A percentile compares a stretch with the other conserved stretches of the same genome.
These are phyloP conservation scores for Cantharis flavilabris DNA, from an alignment of 2,888 invertebrate genomes.

Conservation along the genomic window DNA sequence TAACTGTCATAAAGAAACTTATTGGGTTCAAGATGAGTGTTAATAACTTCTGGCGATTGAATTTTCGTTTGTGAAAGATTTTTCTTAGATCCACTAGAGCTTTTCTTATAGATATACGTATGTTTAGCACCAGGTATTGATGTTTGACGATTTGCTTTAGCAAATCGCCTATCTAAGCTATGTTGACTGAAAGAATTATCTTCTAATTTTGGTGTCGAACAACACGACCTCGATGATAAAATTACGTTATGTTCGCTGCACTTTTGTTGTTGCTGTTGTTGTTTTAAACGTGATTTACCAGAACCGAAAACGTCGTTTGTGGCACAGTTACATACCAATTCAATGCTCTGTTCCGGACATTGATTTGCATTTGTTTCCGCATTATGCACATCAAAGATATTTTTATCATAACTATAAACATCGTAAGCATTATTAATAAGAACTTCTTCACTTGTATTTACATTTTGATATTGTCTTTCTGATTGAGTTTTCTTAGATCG, in stretches of 20 bases:
- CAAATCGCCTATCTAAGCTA: conserved; percentile 55
- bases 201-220: conserved; percentile 45
- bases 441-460: conserved; percentile 46
- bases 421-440: conserved; percentile 41
- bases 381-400: conserved; percentile 40
- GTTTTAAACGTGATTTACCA: conserved; percentile 40
- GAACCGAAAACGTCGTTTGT: conserved; percentile 40
- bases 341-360: conserved; percentile 43
- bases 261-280: conserved; percentile 37
- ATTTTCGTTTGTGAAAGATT: conserved; percentile 40
- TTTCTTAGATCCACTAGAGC: conserved; percentile 45
- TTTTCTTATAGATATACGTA: conserved; percentile 52
- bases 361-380: conserved; percentile 46
- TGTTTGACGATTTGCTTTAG: conserved; percentile 27
- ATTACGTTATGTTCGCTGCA: conserved; percentile 46
- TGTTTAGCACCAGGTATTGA: conserved; percentile 11
- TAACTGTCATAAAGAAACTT: conserved; percentile 46
- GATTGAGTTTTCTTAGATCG: conserved; percentile 35
- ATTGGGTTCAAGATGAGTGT: conserved; percentile 50
- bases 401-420: conserved; percentile 34
- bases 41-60: conserved; percentile 53
- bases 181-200: conserved; percentile 51
- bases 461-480: conserved; percentile 31
- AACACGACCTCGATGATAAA: conserved; percentile 32
- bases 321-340: conserved; percentile 50